Evolutionary conservation across 2,113 vertebrate genomes (phyloP), one percentile per base, ranked within the genome.

Genomic region (Kryptolebias marmoratus): DNA sequence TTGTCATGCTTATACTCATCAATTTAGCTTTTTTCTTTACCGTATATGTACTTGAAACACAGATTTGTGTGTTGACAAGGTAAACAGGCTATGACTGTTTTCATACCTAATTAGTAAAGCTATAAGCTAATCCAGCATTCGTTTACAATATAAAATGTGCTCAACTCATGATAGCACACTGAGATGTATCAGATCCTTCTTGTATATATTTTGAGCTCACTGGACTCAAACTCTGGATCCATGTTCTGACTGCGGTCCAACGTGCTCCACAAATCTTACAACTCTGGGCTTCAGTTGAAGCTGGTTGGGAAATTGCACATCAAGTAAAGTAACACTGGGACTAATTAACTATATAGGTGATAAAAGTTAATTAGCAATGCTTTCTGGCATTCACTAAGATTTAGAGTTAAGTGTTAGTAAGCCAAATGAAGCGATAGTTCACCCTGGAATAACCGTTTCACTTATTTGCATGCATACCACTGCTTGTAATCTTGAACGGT

Each of bases 361-460:
- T 54, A 73, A 69, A 68, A 73, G 72, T 84, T 45, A 57, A 75
- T 81, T 56, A 74, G 45, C 36, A 63, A 68, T 54, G 45, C 32
- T 12, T 56, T 22, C 71, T 39, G 58, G 28, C 42, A 65, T 62
- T 68, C 47, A 60, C 44, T 28, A 28, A 54, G 71, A 75, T 61
- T 9, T 48, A 75, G 67, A 70, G 82, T 84, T 87, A 71, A 54
- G 52, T 39, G 87, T 90, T 89, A 90, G 89, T 77, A 64, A 87
- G 70, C 72, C 79, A 68, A 82, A 82, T 61, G 64, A 83, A 79
- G 76, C 14, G 27, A 58, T 68, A 72, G 83, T 87, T 88, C 84
- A 88, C 87, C 61, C 81, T 68, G 76, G 83, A 68, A 81, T 77
- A 79, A 83, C 79, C 67, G 52, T 45, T 0, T 27, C 30, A 18